Evolutionary conservation across 1,140 invertebrate species (phyloP).

Genomic region (Bombus balteatus): DNA sequence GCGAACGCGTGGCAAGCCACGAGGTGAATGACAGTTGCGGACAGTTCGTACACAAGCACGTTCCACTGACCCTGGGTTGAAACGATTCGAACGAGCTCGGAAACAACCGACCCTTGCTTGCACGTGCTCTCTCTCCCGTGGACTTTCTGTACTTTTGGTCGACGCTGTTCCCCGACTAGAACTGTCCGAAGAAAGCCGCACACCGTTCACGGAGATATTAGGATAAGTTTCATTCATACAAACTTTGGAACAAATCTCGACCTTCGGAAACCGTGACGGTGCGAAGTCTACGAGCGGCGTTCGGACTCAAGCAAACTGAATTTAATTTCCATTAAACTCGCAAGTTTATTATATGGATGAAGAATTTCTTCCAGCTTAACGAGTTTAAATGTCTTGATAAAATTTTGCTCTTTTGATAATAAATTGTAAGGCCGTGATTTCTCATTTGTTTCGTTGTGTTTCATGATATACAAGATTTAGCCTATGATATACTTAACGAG

Average conservation of each 20-base stretch:
- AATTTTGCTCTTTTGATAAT: neutral
- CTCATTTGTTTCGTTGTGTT: neutral
- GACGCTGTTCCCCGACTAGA: constrained; percentile 51
- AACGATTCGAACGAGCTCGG: constrained; percentile 65
- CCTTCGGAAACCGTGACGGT: constrained; percentile 69
- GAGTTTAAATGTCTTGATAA: neutral
- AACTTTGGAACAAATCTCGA: constrained; percentile 77
- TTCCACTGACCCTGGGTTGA: constrained; percentile 70
- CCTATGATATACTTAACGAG: neutral
- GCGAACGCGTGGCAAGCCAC: constrained; percentile 41
- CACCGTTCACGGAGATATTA: constrained; percentile 72
- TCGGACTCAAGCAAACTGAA: constrained; percentile 50
- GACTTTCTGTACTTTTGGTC: constrained; percentile 63
- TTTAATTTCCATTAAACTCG: neutral
- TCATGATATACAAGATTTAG: neutral
- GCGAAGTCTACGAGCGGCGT: constrained; percentile 59
- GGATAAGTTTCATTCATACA: constrained; percentile 79
- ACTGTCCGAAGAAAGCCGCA: constrained; percentile 62
- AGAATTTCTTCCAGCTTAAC: neutral
- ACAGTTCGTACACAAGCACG: constrained; percentile 67
- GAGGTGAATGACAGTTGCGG: constrained; percentile 71
- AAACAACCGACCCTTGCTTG: constrained; percentile 45
- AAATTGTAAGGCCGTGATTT: neutral
- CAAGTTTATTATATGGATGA: too few relatives aligned
- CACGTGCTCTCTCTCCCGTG: constrained; percentile 34